Percentiles rank a stretch among this genome's conserved stretches.
Conservation (phyloP, 2,888 invertebrate genomes). For the Blastobasis lacticolella region DNA sequence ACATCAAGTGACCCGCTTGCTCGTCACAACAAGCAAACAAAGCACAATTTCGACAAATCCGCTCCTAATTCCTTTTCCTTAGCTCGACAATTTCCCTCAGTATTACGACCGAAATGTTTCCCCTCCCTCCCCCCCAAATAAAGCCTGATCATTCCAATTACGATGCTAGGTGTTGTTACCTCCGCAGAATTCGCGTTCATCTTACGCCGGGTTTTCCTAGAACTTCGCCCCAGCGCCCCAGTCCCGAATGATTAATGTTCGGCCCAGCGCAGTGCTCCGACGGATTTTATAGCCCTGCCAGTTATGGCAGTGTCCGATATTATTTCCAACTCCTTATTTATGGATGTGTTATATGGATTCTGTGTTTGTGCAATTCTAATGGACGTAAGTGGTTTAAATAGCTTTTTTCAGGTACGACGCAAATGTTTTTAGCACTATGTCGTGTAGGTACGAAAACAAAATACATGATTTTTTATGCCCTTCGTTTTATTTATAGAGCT, state of each 20-base stretch:
- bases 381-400: too few species aligned
- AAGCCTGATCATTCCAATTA: constrained; percentile 16
- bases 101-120: too few species aligned
- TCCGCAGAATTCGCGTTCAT: constrained; percentile 25
- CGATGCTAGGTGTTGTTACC: constrained; percentile 30
- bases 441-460: too few species aligned
- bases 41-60: background rate
- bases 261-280: background rate
- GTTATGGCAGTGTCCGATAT: background rate
- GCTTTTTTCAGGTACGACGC: too few species aligned
- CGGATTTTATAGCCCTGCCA: background rate
- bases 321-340: too few species aligned
- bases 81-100: background rate
- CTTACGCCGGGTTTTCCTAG: constrained; percentile 20
- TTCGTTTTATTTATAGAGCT: too few species aligned
- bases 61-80: background rate
- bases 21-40: background rate
- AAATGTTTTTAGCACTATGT: too few species aligned
- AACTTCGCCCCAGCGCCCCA: constrained; percentile 14
- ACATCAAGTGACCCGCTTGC: background rate
- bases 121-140: background rate
- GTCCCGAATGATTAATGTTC: constrained; percentile 25
- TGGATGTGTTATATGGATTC: too few species aligned
- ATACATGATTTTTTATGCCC: too few species aligned
- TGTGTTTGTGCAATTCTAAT: too few species aligned